Base-by-base conservation (phyloP, 37 sponge, comb jelly and placozoan species). In the Haliclona indistincta region DNA sequence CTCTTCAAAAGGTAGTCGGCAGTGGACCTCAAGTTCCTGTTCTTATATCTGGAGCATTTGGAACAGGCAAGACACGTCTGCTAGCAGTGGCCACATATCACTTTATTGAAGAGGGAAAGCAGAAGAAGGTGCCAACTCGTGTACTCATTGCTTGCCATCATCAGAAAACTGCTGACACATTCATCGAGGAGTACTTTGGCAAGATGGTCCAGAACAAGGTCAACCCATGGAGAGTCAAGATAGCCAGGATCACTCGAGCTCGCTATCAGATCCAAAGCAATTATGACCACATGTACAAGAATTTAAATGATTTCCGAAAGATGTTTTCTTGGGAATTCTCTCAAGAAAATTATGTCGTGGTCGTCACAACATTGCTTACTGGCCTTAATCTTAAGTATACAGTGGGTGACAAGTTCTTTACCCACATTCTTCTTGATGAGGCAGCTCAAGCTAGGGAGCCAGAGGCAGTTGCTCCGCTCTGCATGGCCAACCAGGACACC, bases 31-130 rank as follows among this genome's bases (percentile, higher is more conserved):
- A 22, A 38, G 74, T 29, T 56, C 58, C 61, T 40, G 32, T 73
- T 29, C 7, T 73, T 38, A 37, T 73, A 1, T 58, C 60, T 36
- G 74, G 74, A 25, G 61, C 74, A 32, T 73, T 73, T 73, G 74
- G 74, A n/a, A 73, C 74, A 41, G 74, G 74, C 1, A 73, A 73
- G 62, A 73, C 74, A 2, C 55, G 40, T 36, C 54, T 73, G 60
- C 29, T 73, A 13, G 74, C 74, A 58, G 58, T 61, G 15, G 55
- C 74, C 39, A 42, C 74, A 10, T 73, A 35, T 20, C 55, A 45
- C 49, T 38, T 65, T 67, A 28, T 65, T 2, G 4, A 0, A 2
- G n/a, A n/a, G n/a, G n/a, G 37, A 40, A 5, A 28, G 36, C 15
- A 41, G 43, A 42, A 22, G 19, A 38, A 8, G 4, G 8, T 25